A percentile compares a stretch with the other conserved stretches of the same genome.
Conservation (phyloP, 2,888 invertebrate species). For the Trachelus iudaicus region DNA sequence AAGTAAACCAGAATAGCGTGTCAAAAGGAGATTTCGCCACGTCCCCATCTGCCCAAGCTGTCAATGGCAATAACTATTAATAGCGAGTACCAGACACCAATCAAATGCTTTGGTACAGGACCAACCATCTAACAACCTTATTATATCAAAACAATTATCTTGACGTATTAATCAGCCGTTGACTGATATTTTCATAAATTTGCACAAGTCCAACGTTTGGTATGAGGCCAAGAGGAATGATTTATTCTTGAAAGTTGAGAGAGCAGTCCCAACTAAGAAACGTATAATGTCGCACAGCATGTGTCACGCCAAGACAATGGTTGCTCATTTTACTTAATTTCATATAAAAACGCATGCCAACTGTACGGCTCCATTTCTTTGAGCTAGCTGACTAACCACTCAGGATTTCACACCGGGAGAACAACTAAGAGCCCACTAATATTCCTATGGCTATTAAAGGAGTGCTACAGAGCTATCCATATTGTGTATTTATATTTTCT, state of each 20-base stretch:
- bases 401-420: not conserved
- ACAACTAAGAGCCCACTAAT: not conserved
- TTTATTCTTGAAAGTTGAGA: not conserved
- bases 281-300: not conserved
- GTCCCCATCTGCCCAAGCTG: conserved; percentile 8
- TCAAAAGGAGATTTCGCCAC: conserved; percentile 53
- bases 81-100: not conserved
- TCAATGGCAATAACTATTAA: not conserved
- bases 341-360: not conserved
- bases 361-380: not conserved
- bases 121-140: not conserved
- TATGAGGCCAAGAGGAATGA: not conserved
- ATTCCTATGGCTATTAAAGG: not conserved
- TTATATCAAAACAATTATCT: not conserved
- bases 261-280: not conserved
- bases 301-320: not conserved
- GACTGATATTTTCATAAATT: not conserved
- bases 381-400: not conserved
- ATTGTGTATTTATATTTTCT: not conserved
- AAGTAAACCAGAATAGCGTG: conserved; percentile 61
- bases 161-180: not conserved
- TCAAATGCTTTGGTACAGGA: not conserved
- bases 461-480: not conserved
- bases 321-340: not conserved
- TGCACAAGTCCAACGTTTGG: not conserved